Base-by-base conservation (phyloP, 2,113 vertebrate genomes). In the Aspiorhynchus laticeps region DNA sequence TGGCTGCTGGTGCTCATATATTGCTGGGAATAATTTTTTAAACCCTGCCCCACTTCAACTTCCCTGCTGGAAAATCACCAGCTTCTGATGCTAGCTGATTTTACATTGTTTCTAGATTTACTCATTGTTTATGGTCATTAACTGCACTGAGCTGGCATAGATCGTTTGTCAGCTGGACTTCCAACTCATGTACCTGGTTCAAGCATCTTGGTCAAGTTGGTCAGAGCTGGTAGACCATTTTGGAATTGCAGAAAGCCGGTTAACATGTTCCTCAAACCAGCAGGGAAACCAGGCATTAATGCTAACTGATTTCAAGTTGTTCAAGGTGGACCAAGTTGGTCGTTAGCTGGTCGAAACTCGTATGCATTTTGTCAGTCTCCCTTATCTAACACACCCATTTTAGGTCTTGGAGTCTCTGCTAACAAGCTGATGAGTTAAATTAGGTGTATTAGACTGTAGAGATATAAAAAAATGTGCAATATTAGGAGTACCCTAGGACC, bases 31-130 rank as follows among this genome's bases (percentile, higher is more conserved):
- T 63, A 0, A 28, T 93, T 90, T 93, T 94, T 91, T 94, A 91
- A 88, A 91, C 90, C 90, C 91, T 91, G 93, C 90, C 93, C 92
- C 93, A 94, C 92, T 93, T 87, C 78, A 43, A 28, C 17, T 8
- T 94, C 26, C 63, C 63, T 65, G n/a, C 26, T 51, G 61, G 41
- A 69, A 65, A 83, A 31, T 31, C 15, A 69, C 41, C 41, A 69
- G 26, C 61, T 69, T 36, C 43, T 43, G 24, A 65, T 65, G 14
- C 3, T 21, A 46, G 26, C 38, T 24, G 17, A 51, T 89, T 92
- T 92, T 90, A 90, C 90, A 91, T 90, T 88, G 90, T 92, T 92
- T 93, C 85, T 92, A 87, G n/a, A 26, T 46, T 26, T 4, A 43
- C 24, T 1, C 38, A 36, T 65, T 59, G 19, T 28, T 28, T 65